Evolutionary conservation across 2,888 invertebrate species (phyloP), one percentile per base, ranked within the genome.

Genomic region (Xestia c-nigrum): DNA sequence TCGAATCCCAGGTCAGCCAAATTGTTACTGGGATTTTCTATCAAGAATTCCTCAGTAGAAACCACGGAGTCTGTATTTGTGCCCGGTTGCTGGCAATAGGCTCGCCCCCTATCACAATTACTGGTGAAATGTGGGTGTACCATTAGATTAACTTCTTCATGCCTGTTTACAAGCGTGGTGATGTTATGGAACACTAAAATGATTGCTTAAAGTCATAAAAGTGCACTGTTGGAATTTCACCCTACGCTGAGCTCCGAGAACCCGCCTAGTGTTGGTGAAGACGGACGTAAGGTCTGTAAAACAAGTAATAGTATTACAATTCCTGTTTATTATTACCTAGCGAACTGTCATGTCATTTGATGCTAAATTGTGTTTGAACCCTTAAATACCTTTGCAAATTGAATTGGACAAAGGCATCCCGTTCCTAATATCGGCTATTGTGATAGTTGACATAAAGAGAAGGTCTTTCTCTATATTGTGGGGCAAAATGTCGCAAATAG

Each of bases 321-420:
- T 43, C 38, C 14, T 12, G 21, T 14, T 24, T 12, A 38, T 50
- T 55, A 78, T 24, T 72, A 70, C 16, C 38, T 3, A 19, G 6
- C 14, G 0, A 14, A 55, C 50, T 52, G 47, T 43, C 57, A 47
- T 64, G 16, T 21, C 38, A 63, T 74, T 47, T 61, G 21, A 47
- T 64, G 19, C 52, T n/a, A 24, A 73, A 63, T 50, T 3, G 47
- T 47, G 14, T 24, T 71, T 59, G 40, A 68, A 57, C n/a, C 69
- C 57, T 52, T 43, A 31, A 57, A 80, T 64, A 80, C 64, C 63
- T 64, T 38, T 68, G 38, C 43, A 80, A 74, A 82, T 82, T 64
- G 24, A 71, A 72, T 80, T 55, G n/a, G 47, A 68, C 52, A 31
- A 67, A 72, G 72, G 47, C 52, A 50, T 7, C 6, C 24, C 46